Conservation (phyloP, 2,113 vertebrate species). For the Chlamydotis undulata region DNA sequence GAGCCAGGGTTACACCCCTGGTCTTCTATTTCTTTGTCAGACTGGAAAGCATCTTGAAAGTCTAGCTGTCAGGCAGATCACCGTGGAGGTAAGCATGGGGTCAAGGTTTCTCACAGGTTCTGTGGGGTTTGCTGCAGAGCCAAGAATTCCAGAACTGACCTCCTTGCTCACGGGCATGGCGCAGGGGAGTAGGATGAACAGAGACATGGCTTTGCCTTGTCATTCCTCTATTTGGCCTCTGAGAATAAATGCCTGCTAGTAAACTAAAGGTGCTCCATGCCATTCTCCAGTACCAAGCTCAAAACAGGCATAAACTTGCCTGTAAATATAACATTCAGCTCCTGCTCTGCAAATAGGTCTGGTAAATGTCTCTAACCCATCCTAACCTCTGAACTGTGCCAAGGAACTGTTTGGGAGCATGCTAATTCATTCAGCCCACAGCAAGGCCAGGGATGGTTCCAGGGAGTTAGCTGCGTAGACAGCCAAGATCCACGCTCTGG, state of each 20-base stretch:
- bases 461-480: neutral
- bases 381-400: neutral
- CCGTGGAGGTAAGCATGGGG: neutral
- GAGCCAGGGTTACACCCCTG: neutral
- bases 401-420: neutral
- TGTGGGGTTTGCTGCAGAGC: neutral
- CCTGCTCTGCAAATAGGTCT: neutral
- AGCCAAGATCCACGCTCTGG: neutral
- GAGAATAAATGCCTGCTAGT: neutral
- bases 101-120: neutral
- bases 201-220: neutral
- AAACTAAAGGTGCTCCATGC: neutral
- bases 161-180: neutral
- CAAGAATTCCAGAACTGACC: neutral
- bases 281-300: fast-evolving
- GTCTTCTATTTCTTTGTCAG: neutral
- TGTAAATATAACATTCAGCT: neutral
- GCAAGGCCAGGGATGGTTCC: neutral
- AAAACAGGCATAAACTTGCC: neutral
- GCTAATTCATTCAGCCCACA: neutral
- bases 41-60: neutral
- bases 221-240: neutral
- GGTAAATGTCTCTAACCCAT: neutral
- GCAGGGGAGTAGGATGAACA: neutral
- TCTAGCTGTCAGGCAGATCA: neutral